Percentiles rank a stretch among this genome's conserved stretches.
Conservation (phyloP, 2,888 invertebrate genomes). For the Drosophila eohydei region DNA sequence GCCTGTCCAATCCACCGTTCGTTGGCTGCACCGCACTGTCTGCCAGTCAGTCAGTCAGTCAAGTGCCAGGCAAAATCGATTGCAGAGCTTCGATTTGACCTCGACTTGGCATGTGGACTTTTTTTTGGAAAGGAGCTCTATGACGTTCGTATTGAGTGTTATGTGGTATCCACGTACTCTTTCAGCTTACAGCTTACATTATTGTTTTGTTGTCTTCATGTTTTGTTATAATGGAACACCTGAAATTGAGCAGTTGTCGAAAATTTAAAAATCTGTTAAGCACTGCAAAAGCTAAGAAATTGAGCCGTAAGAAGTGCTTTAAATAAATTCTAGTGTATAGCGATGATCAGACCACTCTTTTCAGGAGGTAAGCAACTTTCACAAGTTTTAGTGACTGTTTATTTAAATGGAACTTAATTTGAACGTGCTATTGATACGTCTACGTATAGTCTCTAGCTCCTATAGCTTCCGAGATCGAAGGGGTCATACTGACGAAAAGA, state of each 20-base stretch:
- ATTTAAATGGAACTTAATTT: no score
- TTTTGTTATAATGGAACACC: conserved; percentile 22
- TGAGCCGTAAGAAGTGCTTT: no score
- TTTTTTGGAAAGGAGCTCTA: conserved; percentile 64
- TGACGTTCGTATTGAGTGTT: conserved; percentile 28
- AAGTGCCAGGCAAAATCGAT: conserved; percentile 67
- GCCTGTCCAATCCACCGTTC: conserved; percentile 71
- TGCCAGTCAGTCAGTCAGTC: conserved; percentile 59
- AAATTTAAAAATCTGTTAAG: not conserved
- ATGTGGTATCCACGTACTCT: conserved; percentile 32
- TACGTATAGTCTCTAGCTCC: no score
- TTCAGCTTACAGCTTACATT: conserved; percentile 52
- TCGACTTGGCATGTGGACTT: conserved; percentile 53
- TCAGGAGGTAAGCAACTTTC: no score
- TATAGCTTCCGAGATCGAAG: no score
- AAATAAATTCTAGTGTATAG: no score
- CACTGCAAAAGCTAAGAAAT: no score
- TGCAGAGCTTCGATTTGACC: conserved; percentile 68
- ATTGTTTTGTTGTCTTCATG: conserved; percentile 53
- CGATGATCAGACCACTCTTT: no score
- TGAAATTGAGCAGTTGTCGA: conserved; percentile 4
- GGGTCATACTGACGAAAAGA: no score
- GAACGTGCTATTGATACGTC: no score
- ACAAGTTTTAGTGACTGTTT: no score
- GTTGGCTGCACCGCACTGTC: conserved; percentile 27